Base-by-base conservation (phyloP, 2,113 vertebrate species). In the Barbus barbus region DNA sequence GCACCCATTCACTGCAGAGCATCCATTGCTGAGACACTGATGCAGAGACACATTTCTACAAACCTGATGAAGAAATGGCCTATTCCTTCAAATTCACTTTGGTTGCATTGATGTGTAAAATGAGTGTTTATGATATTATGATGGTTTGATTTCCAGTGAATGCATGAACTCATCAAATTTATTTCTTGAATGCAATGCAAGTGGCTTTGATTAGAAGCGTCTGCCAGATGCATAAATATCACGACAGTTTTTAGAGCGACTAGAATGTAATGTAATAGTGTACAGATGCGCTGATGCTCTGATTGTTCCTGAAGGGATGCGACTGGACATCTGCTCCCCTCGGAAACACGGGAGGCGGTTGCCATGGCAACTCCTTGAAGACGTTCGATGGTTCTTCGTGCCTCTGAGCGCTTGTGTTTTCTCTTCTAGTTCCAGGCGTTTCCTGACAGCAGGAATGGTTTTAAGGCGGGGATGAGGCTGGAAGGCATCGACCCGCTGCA, bases 401-500 rank as follows among this genome's bases (percentile, higher is more conserved):
- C 58, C 3, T 69, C 9, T 71, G 22, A 74, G 69, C 26, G 80
- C 67, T 77, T 5, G 8, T 2, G 4, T 26, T 14, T 53, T 58
- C 22, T 81, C 63, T 78, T 69, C 20, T 87, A 95, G 94, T 88
- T 71, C 16, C 94, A 95, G 89, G 88, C 86, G 4, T 88, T 90
- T 83, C 92, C 93, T 48, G 84, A 61, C 33, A 86, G 51, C 83
- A 92, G 83, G 79, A 86, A 83, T 56, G 92, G 90, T 28, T 95
- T 95, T 81, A 94, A 92, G 78, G 89, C 89, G 16, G 94, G 94
- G 22, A 94, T 95, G 94, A 93, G 92, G 78, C 87, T 95, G 61
- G 94, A 95, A 53, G 94, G 94, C 1, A 69, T 94, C 7, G 94
- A 95, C 84, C 92, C 92, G 0, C 85, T 93, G 73, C 94, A 95